Evolutionary conservation across 2,113 vertebrate species (phyloP).

Genomic region (Psittacara wagleri): DNA sequence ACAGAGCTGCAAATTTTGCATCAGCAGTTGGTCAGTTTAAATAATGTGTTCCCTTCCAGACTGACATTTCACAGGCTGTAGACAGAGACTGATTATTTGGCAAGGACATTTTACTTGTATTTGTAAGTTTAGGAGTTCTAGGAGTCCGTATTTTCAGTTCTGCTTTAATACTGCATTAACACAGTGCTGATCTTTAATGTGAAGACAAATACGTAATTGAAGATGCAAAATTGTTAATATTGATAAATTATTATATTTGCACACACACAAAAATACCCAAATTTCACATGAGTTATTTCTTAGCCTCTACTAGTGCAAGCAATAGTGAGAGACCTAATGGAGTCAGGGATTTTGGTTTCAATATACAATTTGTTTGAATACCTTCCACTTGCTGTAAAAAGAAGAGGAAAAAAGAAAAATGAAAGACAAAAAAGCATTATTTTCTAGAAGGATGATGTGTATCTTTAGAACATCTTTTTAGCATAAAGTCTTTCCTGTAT

Average conservation of each 20-base stretch:
- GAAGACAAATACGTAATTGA: not conserved
- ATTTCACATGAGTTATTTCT: not conserved
- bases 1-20: not conserved
- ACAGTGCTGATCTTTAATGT: not conserved
- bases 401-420: fast-evolving
- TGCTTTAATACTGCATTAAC: not conserved
- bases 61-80: not conserved
- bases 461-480: not conserved
- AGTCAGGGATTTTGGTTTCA: not conserved
- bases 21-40: not conserved
- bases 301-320: not conserved
- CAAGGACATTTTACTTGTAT: not conserved
- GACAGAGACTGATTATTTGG: not conserved
- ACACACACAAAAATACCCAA: not conserved
- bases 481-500: not conserved
- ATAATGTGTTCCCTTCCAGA: not conserved
- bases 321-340: not conserved
- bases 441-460: not conserved
- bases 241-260: not conserved
- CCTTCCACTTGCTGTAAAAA: not conserved
- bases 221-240: not conserved
- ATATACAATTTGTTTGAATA: not conserved
- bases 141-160: not conserved
- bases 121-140: not conserved
- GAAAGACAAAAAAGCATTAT: not conserved